Conservation (phyloP, 2,113 vertebrate species). For the Bungarus multicinctus region DNA sequence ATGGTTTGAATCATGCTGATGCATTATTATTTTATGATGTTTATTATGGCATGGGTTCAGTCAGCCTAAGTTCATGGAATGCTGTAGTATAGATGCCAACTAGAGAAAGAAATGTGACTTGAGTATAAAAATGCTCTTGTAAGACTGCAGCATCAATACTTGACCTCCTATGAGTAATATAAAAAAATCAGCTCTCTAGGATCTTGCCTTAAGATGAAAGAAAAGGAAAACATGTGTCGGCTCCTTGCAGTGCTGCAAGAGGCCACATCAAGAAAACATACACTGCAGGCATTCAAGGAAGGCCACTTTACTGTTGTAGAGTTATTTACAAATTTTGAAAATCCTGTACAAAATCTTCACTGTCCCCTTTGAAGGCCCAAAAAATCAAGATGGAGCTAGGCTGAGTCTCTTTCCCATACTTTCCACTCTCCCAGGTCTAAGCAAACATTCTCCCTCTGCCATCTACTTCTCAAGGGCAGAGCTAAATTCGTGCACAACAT, state of each 20-base stretch:
- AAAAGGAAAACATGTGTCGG: background rate
- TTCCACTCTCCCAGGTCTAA: background rate
- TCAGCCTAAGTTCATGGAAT: background rate
- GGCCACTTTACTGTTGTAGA: background rate
- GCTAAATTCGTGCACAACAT: background rate
- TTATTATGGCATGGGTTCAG: background rate
- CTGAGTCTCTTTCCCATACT: background rate
- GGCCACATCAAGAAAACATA: background rate
- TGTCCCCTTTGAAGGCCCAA: background rate
- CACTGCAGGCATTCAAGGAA: background rate
- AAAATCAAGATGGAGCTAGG: background rate
- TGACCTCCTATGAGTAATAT: background rate
- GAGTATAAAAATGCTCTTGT: background rate
- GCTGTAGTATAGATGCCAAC: background rate
- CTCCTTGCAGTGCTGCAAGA: background rate
- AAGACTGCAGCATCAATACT: background rate
- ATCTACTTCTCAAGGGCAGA: background rate
- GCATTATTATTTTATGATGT: background rate
- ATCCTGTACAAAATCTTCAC: background rate
- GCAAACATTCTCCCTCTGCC: background rate
- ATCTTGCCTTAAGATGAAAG: background rate
- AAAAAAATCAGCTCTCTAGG: background rate
- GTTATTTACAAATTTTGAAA: background rate
- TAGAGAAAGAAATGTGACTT: background rate
- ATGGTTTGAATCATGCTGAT: background rate